Conservation (phyloP, 1,140 invertebrate species). For the Cherax quadricarinatus region DNA sequence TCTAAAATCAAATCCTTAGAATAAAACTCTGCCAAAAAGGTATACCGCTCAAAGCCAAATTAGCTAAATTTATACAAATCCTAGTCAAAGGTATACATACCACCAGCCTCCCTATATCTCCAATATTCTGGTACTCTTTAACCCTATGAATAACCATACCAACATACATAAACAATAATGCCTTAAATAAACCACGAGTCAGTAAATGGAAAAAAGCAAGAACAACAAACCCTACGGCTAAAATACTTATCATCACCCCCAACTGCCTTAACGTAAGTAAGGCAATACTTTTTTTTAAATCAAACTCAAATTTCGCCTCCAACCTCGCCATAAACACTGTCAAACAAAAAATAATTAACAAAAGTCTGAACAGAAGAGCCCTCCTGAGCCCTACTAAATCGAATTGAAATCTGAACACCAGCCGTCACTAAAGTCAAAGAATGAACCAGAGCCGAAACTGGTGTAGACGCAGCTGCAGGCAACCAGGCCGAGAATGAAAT, state of each 20-base stretch:
- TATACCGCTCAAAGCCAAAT: conserved; percentile 28
- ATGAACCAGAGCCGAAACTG: conserved; percentile 85
- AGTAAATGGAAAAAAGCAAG: conserved; percentile 48
- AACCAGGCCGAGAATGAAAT: conserved; percentile 85
- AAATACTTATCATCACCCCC: conserved; percentile 41
- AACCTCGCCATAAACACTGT: conserved; percentile 53
- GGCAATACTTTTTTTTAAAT: conserved; percentile 68
- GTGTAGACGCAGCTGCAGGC: conserved; percentile 84
- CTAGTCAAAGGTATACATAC: background rate
- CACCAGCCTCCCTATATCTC: background rate
- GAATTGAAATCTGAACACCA: conserved; percentile 78
- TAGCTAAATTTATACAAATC: background rate
- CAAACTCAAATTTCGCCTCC: conserved; percentile 58
- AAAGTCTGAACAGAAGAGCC: background rate
- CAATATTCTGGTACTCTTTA: conserved; percentile 30
- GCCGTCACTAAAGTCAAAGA: conserved; percentile 86
- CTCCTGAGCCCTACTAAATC: background rate
- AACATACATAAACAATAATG: conserved; percentile 34
- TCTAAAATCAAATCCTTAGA: conserved; percentile 55
- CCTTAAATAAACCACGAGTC: conserved; percentile 49
- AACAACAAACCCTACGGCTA: conserved; percentile 19
- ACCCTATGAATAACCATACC: conserved; percentile 41
- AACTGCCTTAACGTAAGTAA: conserved; percentile 62
- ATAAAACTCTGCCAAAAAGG: conserved; percentile 33
- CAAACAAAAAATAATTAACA: conserved; percentile 27